Percentiles rank a stretch among this genome's conserved stretches.
Evolutionary conservation across 2,888 invertebrate species (phyloP).

Genomic region (Minunthozetes semirufus): DNA sequence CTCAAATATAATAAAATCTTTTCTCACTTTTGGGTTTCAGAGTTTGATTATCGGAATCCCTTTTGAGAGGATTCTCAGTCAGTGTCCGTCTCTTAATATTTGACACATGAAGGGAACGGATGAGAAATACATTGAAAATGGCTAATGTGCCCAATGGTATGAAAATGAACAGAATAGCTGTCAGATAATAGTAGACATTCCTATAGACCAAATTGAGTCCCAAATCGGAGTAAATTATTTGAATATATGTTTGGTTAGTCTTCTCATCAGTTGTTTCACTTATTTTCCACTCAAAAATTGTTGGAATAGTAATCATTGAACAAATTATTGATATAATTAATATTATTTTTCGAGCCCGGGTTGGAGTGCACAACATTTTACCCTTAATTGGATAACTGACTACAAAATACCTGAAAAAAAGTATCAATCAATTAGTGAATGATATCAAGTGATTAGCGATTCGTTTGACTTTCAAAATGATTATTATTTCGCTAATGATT

Average conservation of each 20-base stretch:
- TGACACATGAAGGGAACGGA: conserved; percentile 46
- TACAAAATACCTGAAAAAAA: conserved; percentile 50
- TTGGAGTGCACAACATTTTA: conserved; percentile 45
- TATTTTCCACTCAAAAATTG: conserved; percentile 62
- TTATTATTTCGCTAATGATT: too few species aligned
- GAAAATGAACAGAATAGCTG: conserved; percentile 48
- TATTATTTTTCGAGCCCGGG: conserved; percentile 47
- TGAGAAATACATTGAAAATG: conserved; percentile 53
- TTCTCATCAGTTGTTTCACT: conserved; percentile 43
- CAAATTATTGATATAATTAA: conserved; percentile 45
- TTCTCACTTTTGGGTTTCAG: neutral
- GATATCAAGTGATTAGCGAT: neutral
- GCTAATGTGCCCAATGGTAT: conserved; percentile 51
- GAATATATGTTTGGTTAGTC: conserved; percentile 40
- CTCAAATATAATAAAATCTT: too few species aligned
- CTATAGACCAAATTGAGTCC: conserved; percentile 44
- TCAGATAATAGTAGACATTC: conserved; percentile 51
- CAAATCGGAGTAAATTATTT: conserved; percentile 43
- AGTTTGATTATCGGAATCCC: neutral
- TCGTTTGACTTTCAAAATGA: neutral
- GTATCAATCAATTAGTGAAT: neutral
- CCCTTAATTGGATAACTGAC: conserved; percentile 50
- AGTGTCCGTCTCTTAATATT: conserved; percentile 17
- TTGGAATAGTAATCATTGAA: conserved; percentile 57
- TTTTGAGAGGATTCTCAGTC: neutral